Evolutionary conservation across 1,140 invertebrate genomes (phyloP), one percentile per base, ranked within the genome.

Genomic region (Archivesica marissinica): DNA sequence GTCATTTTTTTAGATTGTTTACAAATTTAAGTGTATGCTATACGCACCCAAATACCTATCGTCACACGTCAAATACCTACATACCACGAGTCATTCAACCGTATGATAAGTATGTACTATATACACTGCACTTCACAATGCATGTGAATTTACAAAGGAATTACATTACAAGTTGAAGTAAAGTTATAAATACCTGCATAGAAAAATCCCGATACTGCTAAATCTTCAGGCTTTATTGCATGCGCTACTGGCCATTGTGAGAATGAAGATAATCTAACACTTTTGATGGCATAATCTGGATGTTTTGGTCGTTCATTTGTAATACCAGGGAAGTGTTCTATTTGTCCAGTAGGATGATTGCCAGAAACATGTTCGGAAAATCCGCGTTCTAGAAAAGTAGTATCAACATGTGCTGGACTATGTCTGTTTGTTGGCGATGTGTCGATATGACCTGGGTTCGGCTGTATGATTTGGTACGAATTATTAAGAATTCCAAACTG

Each of bases 171-270:
- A 23, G 1, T 17, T 25, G 30, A 23, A 17, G 2, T 3, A 64
- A 30, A 23, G 33, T 23, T 23, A 64, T 64, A 33, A 30, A 25
- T 25, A 74, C 70, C 70, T 41, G 35, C 11, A 50, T n/a, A 47
- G 50, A 30, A 74, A 47, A 74, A 47, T 33, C 70, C 70, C 3
- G 70, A 39, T 20, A 25, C 23, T 33, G 50, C 44, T 33, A 74
- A 52, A 47, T 52, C 30, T 15, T 41, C 2, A 2, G 50, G 41
- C 23, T 47, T 20, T 11, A 52, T 35, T 13, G 28, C 28, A 17
- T 74, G 41, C 0, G 13, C 15, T 15, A 9, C 0, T 20, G 41
- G 15, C 38, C 70, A 74, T 0, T 28, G 7, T 17, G 50, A 2
- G 38, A 74, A 74, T 15, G 70, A 50, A 3, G 20, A 6, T 20